Evolutionary conservation across 2,113 vertebrate genomes (phyloP).

Genomic region (Indri indri): DNA sequence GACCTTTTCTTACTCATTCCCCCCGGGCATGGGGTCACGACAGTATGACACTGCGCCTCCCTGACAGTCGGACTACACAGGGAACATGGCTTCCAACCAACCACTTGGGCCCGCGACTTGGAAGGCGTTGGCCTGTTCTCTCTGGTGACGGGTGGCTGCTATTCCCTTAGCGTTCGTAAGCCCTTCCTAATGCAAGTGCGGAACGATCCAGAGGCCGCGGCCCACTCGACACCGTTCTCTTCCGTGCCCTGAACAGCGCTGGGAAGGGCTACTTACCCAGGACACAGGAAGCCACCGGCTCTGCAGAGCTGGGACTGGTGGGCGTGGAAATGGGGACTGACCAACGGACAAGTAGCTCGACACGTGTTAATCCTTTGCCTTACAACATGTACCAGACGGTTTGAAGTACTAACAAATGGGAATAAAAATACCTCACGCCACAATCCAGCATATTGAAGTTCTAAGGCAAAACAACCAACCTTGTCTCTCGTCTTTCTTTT

Average conservation of each 20-base stretch:
- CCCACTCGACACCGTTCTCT: background rate
- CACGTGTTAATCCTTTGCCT: slow-evolving; percentile 72
- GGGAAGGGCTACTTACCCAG: background rate
- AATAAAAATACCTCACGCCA: slow-evolving; percentile 86
- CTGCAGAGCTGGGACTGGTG: background rate
- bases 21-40: background rate
- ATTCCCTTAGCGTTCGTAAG: background rate
- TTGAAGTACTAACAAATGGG: slow-evolving; percentile 83
- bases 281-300: background rate
- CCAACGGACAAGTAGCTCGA: background rate
- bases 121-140: background rate
- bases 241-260: background rate
- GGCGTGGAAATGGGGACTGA: background rate
- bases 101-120: background rate
- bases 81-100: background rate
- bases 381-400: slow-evolving; percentile 72
- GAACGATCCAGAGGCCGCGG: background rate
- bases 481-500: background rate
- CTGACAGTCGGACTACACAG: background rate
- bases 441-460: slow-evolving; percentile 56
- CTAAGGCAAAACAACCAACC: slow-evolving; percentile 53
- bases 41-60: background rate
- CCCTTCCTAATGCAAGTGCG: background rate
- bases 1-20: background rate
- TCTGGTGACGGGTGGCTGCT: background rate